Evolutionary conservation across 2,888 invertebrate genomes (phyloP).

Genomic region (Eupithecia exiguata): DNA sequence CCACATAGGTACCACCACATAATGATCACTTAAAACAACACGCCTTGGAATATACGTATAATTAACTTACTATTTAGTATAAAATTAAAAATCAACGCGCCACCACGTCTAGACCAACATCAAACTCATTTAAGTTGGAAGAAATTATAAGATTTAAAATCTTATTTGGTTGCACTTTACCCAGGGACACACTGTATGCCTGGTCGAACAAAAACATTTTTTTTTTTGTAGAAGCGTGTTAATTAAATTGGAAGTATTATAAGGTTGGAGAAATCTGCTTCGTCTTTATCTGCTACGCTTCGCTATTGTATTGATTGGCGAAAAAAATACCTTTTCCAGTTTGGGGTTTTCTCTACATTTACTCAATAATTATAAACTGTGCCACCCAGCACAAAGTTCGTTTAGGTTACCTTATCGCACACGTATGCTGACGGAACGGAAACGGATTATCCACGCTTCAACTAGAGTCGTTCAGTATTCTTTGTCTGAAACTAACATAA

Average conservation of each 20-base stretch:
- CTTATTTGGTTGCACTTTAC: too few relatives aligned
- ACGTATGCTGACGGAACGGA: background rate
- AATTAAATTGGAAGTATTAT: background rate
- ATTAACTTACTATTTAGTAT: too few relatives aligned
- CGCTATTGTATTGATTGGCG: background rate
- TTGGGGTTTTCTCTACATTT: background rate
- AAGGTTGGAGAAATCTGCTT: background rate
- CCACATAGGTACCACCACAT: too few relatives aligned
- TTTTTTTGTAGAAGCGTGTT: background rate
- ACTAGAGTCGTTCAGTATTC: background rate
- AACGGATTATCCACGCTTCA: background rate
- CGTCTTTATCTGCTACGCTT: background rate
- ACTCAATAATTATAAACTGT: background rate
- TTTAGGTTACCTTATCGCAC: background rate
- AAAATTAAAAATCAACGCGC: too few relatives aligned
- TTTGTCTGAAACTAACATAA: background rate
- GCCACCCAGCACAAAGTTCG: background rate
- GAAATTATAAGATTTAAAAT: too few relatives aligned
- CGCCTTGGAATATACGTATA: too few relatives aligned
- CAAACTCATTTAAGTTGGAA: too few relatives aligned
- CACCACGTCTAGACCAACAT: too few relatives aligned
- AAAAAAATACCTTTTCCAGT: background rate
- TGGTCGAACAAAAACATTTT: background rate
- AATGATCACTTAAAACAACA: too few relatives aligned
- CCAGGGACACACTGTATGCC: too few relatives aligned